Conservation (phyloP, 2,113 vertebrate species). For the Gymnorhina tibicen region DNA sequence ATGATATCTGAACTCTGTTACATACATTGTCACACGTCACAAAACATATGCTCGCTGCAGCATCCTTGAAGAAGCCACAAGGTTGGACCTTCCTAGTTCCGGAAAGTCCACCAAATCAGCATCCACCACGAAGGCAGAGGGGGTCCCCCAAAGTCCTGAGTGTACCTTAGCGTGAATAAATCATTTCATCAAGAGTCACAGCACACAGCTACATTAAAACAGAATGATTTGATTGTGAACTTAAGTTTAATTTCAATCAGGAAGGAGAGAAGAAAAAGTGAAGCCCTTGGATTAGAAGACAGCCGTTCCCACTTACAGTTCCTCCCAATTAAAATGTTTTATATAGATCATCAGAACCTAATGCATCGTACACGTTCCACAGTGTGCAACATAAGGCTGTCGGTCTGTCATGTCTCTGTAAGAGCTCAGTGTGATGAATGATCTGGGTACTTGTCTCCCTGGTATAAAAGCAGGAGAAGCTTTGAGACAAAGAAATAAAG, state of each 20-base stretch:
- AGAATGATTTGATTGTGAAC: neutral
- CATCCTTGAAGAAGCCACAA: neutral
- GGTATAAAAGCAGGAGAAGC: neutral
- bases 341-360: conserved; percentile 12
- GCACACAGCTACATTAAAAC: neutral
- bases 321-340: neutral
- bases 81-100: neutral
- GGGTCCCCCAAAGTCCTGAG: neutral
- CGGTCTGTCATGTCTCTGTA: conserved; percentile 4
- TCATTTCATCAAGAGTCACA: neutral
- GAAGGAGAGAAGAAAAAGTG: neutral
- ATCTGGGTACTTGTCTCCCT: conserved; percentile 20
- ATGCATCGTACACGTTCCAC: neutral
- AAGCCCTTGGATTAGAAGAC: neutral
- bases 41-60: neutral
- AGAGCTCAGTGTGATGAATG: neutral
- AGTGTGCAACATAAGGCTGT: neutral
- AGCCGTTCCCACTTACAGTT: neutral
- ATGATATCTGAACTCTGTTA: neutral
- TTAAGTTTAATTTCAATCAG: neutral
- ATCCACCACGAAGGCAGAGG: neutral
- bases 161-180: neutral
- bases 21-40: neutral
- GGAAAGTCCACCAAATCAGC: neutral
- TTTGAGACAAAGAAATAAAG: conserved; percentile 54